A percentile compares a stretch with the other conserved stretches of the same genome.
phyloP scores from a whole-genome alignment of 2,113 vertebrate genomes.

The Pagrus major region DNA sequence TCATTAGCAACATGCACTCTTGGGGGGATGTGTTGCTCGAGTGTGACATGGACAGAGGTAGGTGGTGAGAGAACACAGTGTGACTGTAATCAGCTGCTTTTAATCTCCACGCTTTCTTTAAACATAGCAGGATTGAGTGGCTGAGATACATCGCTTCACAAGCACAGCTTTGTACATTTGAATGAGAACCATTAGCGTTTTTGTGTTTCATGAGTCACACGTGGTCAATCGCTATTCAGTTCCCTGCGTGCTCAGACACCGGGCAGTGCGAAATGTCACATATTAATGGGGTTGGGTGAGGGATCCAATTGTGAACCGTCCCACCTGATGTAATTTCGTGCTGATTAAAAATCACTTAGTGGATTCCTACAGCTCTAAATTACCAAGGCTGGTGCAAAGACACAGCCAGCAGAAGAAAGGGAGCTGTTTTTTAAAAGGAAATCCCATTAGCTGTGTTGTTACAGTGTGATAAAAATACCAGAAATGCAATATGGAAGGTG shows the following conservation, averaged over 20 bases:
- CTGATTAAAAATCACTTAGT: constrained; percentile 52
- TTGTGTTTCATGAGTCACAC: constrained; percentile 11
- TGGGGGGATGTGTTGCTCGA: not conserved
- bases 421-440: not conserved
- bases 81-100: not conserved
- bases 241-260: not conserved
- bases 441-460: not conserved
- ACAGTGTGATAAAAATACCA: not conserved
- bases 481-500: not conserved
- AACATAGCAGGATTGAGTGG: not conserved
- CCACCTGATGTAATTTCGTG: constrained; percentile 38
- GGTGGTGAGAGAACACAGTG: not conserved
- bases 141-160: constrained; percentile 15
- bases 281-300: constrained; percentile 20
- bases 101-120: not conserved
- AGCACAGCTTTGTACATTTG: constrained; percentile 23
- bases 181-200: constrained; percentile 19
- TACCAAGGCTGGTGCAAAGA: constrained; percentile 16
- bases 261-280: not conserved
- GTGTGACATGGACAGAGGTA: not conserved
- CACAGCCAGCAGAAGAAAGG: not conserved
- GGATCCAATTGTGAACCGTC: constrained; percentile 24
- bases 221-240: constrained; percentile 23
- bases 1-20: not conserved
- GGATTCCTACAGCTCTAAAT: constrained; percentile 40